Evolutionary conservation across 1,140 invertebrate genomes (phyloP), one percentile per base, ranked within the genome.

Genomic region (Drosophila dunni): DNA sequence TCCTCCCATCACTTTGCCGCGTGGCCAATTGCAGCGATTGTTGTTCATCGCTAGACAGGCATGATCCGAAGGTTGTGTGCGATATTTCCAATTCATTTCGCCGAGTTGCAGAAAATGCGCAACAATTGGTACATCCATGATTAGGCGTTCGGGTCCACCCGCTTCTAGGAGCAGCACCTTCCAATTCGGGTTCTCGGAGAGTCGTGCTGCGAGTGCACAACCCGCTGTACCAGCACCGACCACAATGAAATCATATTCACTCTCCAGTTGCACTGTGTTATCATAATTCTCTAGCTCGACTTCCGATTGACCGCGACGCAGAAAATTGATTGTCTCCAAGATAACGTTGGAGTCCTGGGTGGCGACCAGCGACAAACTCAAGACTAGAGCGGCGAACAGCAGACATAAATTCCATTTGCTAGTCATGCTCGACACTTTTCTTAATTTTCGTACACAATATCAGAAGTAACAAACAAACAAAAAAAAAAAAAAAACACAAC

Each of bases 1-100:
- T 1, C 97, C 97, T 7, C 97, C 97, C 79, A 97, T 94, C 0
- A 96, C 95, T 91, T 96, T 97, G 2, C 96, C 96, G 54, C 96
- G 92, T 0, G 96, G 95, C 94, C 94, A 96, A 62, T 95, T 95
- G 84, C 96, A 94, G 29, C 93, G 93, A 67, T 93, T 93, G 20
- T 93, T 93, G 50, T 93, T 93, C 78, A 94, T 93, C 0, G 93
- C 92, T 33, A 92, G 68, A 33, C 92, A 92, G 40, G 91, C 88
- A 20, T 79, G 85, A 57, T 92, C 82, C 29, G 94, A 94, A 1
- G 94, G 94, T 58, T 95, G 95, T 0, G 95, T 96, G 15, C 93
- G 88, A 81, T 96, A 96, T 44, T 93, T 93, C 96, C 96, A 96
- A 91, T 96, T 95, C 38, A 94, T 94, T 51, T 93, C 94, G 29